phyloP scores from a whole-genome alignment of 2,113 vertebrate genomes.

The Charina bottae region DNA sequence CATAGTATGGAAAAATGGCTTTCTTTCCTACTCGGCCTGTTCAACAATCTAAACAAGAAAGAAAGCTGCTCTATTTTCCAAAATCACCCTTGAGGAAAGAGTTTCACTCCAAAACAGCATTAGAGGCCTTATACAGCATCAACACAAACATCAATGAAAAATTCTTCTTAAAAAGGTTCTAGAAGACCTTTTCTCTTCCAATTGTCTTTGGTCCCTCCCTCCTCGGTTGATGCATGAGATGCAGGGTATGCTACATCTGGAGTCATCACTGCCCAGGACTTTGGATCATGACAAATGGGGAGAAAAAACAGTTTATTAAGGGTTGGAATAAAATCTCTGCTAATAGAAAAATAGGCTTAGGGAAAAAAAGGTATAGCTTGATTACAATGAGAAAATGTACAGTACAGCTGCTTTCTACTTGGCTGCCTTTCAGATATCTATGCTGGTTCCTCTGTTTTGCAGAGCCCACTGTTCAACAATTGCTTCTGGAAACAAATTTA shows the following conservation, averaged over 20 bases:
- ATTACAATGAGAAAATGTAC: not conserved
- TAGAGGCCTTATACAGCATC: not conserved
- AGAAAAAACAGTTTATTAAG: not conserved
- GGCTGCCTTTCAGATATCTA: not conserved
- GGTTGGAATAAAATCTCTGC: not conserved
- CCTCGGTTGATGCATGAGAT: not conserved
- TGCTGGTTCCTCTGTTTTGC: not conserved
- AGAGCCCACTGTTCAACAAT: constrained; percentile 47
- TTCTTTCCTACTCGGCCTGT: not conserved
- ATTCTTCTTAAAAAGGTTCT: not conserved
- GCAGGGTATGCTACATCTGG: not conserved
- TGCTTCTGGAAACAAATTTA: constrained; percentile 47
- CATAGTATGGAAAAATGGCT: not conserved
- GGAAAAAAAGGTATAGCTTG: not conserved
- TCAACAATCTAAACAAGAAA: not conserved
- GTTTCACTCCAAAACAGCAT: too few relatives aligned
- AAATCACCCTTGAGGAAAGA: not conserved
- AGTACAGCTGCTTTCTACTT: not conserved
- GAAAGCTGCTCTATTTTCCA: not conserved
- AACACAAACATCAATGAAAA: not conserved
- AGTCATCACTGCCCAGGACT: not conserved
- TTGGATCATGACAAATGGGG: not conserved
- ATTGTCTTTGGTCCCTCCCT: not conserved
- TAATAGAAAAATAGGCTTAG: not conserved
- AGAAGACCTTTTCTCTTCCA: not conserved